Conservation (phyloP, 2,888 invertebrate genomes). For the Crematogaster levior region DNA sequence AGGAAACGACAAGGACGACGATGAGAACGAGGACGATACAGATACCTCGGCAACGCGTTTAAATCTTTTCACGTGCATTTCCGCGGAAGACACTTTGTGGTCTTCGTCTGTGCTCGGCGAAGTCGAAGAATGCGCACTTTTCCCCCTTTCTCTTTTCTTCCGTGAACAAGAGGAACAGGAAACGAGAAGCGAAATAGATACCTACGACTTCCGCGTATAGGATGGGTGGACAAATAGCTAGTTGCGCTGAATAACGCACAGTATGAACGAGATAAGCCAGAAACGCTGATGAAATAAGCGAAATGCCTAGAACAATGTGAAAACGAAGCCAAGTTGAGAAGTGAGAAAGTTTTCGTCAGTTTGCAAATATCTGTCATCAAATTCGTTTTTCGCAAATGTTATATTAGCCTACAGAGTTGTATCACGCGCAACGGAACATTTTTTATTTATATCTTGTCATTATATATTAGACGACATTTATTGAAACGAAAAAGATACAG, state of each 20-base stretch:
- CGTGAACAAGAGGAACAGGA: background rate
- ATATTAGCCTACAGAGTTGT: background rate
- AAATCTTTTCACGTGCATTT: conserved; percentile 69
- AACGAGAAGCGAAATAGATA: conserved; percentile 39
- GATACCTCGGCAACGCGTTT: conserved; percentile 65
- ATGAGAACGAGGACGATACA: conserved; percentile 28
- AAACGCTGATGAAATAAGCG: background rate
- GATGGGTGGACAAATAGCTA: conserved; percentile 1
- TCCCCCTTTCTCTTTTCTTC: background rate
- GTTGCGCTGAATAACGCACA: background rate
- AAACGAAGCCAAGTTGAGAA: background rate
- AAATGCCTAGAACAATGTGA: background rate
- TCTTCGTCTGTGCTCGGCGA: conserved; percentile 64
- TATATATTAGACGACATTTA: background rate
- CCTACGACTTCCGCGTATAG: conserved; percentile 35
- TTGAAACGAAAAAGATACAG: background rate
- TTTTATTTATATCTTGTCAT: background rate
- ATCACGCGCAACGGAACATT: background rate
- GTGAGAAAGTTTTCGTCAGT: background rate
- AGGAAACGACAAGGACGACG: conserved; percentile 21
- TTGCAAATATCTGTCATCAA: background rate
- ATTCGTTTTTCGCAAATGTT: background rate
- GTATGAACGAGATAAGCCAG: background rate
- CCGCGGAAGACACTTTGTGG: conserved; percentile 64
- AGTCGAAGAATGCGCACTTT: conserved; percentile 61